A percentile compares a stretch with the other conserved stretches of the same genome.
Conservation (phyloP, 2,888 invertebrate species). For the Callyntrura guangdongensis region DNA sequence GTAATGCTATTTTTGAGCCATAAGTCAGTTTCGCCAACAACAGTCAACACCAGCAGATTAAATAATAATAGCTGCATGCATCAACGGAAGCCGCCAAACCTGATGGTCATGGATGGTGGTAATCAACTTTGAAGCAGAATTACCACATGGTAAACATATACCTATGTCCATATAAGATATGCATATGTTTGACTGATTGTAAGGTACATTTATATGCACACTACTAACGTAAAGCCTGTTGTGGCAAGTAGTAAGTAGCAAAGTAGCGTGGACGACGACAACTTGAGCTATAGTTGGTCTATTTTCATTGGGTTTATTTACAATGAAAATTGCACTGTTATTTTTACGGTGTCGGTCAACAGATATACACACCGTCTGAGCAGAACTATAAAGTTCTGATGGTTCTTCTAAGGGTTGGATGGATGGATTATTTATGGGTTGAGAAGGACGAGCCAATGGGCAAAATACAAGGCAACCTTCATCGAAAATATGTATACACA, state of each 20-base stretch:
- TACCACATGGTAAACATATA: too few species aligned
- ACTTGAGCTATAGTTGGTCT: too few species aligned
- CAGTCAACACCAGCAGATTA: conserved; percentile 41
- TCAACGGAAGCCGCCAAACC: conserved; percentile 52
- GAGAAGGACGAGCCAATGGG: conserved; percentile 49
- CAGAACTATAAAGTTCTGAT: background rate
- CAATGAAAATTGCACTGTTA: conserved; percentile 5
- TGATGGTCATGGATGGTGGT: conserved; percentile 53
- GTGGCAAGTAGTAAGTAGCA: too few species aligned
- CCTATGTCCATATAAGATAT: too few species aligned
- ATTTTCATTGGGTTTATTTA: too few species aligned
- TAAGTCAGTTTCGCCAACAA: conserved; percentile 9
- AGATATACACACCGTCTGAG: conserved; percentile 7
- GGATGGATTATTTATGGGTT: conserved; percentile 48
- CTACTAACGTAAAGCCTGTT: too few species aligned
- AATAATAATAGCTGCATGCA: conserved; percentile 23
- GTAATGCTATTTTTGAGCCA: background rate
- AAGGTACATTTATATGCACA: too few species aligned
- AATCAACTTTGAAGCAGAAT: conserved; percentile 16
- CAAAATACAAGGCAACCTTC: conserved; percentile 47
- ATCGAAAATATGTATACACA: background rate
- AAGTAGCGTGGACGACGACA: too few species aligned
- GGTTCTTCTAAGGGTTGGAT: conserved; percentile 14
- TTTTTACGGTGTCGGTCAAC: conserved; percentile 21
- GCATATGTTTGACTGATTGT: too few species aligned